Base-by-base conservation (phyloP, 2,888 invertebrate species). In the Cataglyphis livida region DNA sequence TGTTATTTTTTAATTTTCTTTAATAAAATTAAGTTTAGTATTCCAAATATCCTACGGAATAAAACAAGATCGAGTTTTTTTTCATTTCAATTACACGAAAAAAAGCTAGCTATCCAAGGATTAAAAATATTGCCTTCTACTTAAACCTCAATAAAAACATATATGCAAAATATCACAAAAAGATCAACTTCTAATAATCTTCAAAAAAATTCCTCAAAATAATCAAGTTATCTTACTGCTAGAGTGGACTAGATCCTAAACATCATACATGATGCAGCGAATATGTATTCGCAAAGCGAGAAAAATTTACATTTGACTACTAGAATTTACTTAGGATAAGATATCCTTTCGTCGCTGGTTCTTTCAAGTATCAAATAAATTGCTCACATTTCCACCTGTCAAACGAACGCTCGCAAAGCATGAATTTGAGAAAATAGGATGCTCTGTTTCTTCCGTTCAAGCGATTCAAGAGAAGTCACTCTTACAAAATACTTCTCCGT, bases 341-440 rank as follows among this genome's bases (percentile, higher is more conserved):
- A 68, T 57, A 2, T 9, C 38, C 38, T 57, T 38, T 28, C 54
- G 7, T 59, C 12, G 41, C 7, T 51, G 18, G 25, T 18, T 51
- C 48, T 70, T 57, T 78, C 32, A 28, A 28, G 12, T 41, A 41
- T 28, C 57, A 25, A 70, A 78, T 59, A 21, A 78, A 59, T 78
- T 25, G 18, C 57, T 18, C 32, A 32, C 25, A 12, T n/a, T 54
- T 62, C 21, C 62, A 5, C 5, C 10, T n/a, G 15, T 9, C 4
- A 38, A 76, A 18, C 68, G 32, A 32, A 32, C 12, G 64, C 25
- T 48, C 54, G n/a, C 15, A 7, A 35, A 25, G 18, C 28, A 3
- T 78, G 41, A 38, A 41, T 78, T 41, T 44, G 12, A 28, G 12
- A 21, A 57, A 76, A 28, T 41, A 32, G 21, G 54, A 41, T 9